A percentile compares a stretch with the other conserved stretches of the same genome.
These are phyloP conservation scores for Acanthacorydalis orientalis DNA, from an alignment of 2,888 invertebrate genomes.

Conservation along the genomic window DNA sequence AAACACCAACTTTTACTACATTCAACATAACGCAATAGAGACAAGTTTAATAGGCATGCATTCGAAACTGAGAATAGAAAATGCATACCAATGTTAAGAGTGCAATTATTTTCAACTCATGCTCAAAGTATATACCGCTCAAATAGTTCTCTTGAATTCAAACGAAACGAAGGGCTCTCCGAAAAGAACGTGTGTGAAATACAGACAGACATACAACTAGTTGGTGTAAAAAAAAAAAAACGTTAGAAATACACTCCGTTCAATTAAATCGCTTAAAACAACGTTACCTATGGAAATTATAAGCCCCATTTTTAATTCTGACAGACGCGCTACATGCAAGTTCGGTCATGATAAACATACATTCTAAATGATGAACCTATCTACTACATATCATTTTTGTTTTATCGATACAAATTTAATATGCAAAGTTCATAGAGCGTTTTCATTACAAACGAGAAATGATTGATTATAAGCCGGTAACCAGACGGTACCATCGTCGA, in stretches of 20 bases:
- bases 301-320: constrained; percentile 17
- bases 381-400: constrained; percentile 20
- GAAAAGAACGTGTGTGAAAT: not conserved
- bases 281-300: not conserved
- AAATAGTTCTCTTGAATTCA: not conserved
- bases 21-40: too few species aligned
- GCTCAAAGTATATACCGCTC: not conserved
- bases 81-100: not conserved
- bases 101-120: not conserved
- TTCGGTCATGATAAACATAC: constrained; percentile 19
- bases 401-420: constrained; percentile 22
- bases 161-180: not conserved
- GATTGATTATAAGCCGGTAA: constrained; percentile 1
- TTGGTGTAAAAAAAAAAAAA: not conserved
- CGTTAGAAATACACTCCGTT: not conserved
- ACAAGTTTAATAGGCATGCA: too few species aligned
- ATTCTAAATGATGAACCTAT: constrained; percentile 13
- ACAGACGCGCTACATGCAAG: constrained; percentile 24
- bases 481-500: not conserved
- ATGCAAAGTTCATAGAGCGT: not conserved
- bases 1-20: too few species aligned
- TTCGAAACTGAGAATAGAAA: too few species aligned
- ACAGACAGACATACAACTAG: not conserved
- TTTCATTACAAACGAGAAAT: constrained; percentile 1
- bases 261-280: too few species aligned